Percentiles rank a stretch among this genome's conserved stretches.
Evolutionary conservation across 2,888 invertebrate genomes (phyloP).

Genomic region (Masnerella sp.): DNA sequence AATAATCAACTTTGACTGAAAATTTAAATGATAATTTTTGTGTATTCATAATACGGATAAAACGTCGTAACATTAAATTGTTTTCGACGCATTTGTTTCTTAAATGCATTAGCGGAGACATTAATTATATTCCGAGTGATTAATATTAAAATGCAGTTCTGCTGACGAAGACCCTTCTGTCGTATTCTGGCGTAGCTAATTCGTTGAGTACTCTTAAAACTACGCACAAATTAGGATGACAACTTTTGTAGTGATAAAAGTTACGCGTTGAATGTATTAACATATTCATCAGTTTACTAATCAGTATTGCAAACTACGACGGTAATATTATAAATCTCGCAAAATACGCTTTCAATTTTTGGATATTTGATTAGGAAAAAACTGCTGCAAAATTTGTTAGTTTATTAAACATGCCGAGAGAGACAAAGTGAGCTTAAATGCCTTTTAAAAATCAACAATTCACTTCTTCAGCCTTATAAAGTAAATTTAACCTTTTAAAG

Average conservation of each 20-base stretch:
- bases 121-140: slow-evolving; percentile 67
- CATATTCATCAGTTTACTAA: slow-evolving; percentile 43
- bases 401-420: too few relatives aligned
- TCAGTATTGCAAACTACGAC: slow-evolving; percentile 33
- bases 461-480: too few relatives aligned
- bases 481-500: too few relatives aligned
- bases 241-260: slow-evolving; percentile 46
- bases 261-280: slow-evolving; percentile 35
- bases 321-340: slow-evolving; percentile 2
- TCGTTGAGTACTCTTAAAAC: slow-evolving; percentile 57
- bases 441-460: too few relatives aligned
- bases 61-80: slow-evolving; percentile 21
- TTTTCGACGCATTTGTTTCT: slow-evolving; percentile 57
- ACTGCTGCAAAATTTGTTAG: too few relatives aligned
- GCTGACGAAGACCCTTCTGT: slow-evolving; percentile 65
- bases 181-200: slow-evolving; percentile 49
- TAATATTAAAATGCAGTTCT: slow-evolving; percentile 67
- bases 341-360: too few relatives aligned
- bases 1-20: too few relatives aligned
- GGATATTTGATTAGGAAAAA: too few relatives aligned
- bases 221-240: slow-evolving; percentile 48
- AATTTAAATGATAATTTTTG: neutral
- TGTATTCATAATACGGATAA: slow-evolving; percentile 8
- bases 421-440: too few relatives aligned
- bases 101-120: slow-evolving; percentile 63